phyloP scores from a whole-genome alignment of 1,140 invertebrate genomes.

The Drosophila pandora region DNA sequence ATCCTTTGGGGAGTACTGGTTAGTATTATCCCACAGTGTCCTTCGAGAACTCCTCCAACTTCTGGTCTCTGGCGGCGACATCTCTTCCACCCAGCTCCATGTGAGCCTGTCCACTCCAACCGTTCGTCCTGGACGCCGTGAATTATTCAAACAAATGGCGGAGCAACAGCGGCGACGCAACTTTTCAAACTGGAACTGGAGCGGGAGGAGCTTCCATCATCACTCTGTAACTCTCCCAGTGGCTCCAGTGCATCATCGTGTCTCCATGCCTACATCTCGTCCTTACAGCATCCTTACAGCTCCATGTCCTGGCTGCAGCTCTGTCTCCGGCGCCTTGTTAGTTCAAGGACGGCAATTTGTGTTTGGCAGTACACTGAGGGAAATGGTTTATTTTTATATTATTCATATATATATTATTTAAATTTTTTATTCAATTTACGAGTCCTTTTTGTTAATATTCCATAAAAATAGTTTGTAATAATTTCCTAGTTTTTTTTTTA shows the following conservation, averaged over 20 bases:
- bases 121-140: slow-evolving; percentile 50
- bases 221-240: slow-evolving; percentile 4
- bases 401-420: no score
- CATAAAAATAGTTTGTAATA: not conserved
- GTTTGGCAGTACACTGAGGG: slow-evolving; percentile 2
- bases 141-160: slow-evolving; percentile 59
- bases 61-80: slow-evolving; percentile 18
- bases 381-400: no score
- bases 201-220: slow-evolving; percentile 47
- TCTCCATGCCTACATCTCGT: not conserved
- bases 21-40: not conserved
- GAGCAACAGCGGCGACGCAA: slow-evolving; percentile 6
- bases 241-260: slow-evolving; percentile 27
- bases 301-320: not conserved
- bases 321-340: slow-evolving; percentile 34
- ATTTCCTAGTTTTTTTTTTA: not conserved
- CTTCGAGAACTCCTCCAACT: not conserved
- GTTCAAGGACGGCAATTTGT: slow-evolving; percentile 60
- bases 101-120: slow-evolving; percentile 27
- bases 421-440: no score
- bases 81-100: slow-evolving; percentile 28
- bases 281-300: not conserved
- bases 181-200: slow-evolving; percentile 27
- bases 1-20: not conserved
- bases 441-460: no score